Conservation (phyloP, 2,888 invertebrate genomes). For the Drosophila kambysellisi region DNA sequence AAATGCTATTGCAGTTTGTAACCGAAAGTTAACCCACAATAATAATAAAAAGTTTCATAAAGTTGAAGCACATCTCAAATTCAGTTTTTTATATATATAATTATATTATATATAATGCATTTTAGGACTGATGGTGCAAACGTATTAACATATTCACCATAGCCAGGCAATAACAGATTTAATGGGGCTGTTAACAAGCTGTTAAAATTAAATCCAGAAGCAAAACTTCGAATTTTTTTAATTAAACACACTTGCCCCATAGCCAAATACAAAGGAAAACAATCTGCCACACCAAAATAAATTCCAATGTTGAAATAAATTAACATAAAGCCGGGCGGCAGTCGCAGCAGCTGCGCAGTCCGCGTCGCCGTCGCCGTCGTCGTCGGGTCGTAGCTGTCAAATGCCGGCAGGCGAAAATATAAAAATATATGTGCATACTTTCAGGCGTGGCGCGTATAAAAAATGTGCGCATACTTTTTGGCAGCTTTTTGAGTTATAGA, state of each 20-base stretch:
- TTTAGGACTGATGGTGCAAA: not conserved
- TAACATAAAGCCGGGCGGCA: slow-evolving; percentile 64
- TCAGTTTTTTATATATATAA: too few species aligned
- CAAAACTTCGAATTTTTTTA: slow-evolving; percentile 42
- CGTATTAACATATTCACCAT: not conserved
- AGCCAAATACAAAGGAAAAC: slow-evolving; percentile 33
- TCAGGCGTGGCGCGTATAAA: slow-evolving; percentile 66
- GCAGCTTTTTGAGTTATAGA: slow-evolving; percentile 79
- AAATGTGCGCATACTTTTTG: slow-evolving; percentile 77
- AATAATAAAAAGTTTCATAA: not conserved
- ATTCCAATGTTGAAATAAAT: slow-evolving; percentile 70
- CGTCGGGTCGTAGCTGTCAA: slow-evolving; percentile 68
- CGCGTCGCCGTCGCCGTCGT: slow-evolving; percentile 15
- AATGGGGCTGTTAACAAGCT: slow-evolving; percentile 11
- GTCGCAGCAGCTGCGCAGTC: slow-evolving; percentile 20
- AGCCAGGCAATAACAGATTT: not conserved
- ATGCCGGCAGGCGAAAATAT: slow-evolving; percentile 70
- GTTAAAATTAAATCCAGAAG: not conserved
- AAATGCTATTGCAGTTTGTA: not conserved
- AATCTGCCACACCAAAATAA: slow-evolving; percentile 42
- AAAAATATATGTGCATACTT: slow-evolving; percentile 75
- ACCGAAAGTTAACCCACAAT: not conserved
- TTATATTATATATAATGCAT: not conserved
- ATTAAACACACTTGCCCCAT: slow-evolving; percentile 44
- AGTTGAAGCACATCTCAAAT: not conserved